These are phyloP conservation scores for Drosophila recens DNA, from an alignment of 2,888 invertebrate genomes.

Conservation along the genomic window DNA sequence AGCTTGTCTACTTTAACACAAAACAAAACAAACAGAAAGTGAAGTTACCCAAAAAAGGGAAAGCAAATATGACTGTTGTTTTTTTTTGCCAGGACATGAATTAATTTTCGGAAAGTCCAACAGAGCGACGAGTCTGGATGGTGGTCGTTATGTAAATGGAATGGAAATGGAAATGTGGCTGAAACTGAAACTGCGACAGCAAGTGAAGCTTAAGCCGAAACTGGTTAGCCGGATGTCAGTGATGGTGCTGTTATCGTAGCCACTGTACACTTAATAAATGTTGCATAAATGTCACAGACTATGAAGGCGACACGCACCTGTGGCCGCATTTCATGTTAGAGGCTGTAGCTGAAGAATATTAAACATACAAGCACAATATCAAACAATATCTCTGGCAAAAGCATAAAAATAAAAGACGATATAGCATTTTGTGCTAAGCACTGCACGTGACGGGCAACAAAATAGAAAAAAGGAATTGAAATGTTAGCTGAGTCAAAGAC, in stretches of 20 bases:
- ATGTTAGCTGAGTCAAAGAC: constrained; percentile 3
- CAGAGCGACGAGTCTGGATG: not conserved
- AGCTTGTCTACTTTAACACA: constrained; percentile 11
- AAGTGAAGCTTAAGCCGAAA: constrained; percentile 1
- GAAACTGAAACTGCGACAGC: not conserved
- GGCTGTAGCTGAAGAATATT: constrained; percentile 12
- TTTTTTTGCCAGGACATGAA: constrained; percentile 16
- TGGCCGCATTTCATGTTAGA: constrained; percentile 5
- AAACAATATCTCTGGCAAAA: constrained; percentile 26
- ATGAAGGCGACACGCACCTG: constrained; percentile 56
- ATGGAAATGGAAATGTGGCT: constrained; percentile 15
- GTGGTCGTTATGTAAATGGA: constrained; percentile 4
- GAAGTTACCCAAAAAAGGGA: not conserved
- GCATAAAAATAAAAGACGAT: constrained; percentile 33
- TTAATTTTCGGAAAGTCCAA: constrained; percentile 13
- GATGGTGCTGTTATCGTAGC: constrained; percentile 33
- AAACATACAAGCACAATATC: constrained; percentile 5
- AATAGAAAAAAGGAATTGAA: constrained; percentile 9
- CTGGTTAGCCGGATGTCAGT: constrained; percentile 1
- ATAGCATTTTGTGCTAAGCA: constrained; percentile 54
- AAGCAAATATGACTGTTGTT: constrained; percentile 3
- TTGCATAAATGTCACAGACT: constrained; percentile 65
- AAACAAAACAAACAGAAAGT: constrained; percentile 14
- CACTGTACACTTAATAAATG: constrained; percentile 63
- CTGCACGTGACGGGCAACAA: constrained; percentile 50